Evolutionary conservation across 2,888 invertebrate species (phyloP).

Genomic region (Agelastica alni): DNA sequence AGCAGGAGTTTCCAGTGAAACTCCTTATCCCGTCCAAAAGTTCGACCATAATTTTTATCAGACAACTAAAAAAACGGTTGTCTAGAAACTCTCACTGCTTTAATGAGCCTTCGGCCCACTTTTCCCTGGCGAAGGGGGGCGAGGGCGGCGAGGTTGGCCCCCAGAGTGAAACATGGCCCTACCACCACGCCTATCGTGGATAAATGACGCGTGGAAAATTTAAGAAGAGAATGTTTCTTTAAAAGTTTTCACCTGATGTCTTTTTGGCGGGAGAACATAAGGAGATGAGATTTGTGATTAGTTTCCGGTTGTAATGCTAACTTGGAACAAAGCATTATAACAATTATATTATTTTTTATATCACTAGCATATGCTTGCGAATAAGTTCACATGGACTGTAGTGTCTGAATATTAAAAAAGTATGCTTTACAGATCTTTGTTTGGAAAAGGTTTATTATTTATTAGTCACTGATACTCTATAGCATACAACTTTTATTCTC

Average conservation of each 20-base stretch:
- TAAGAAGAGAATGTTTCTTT: conserved; percentile 8
- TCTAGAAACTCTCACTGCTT: conserved; percentile 25
- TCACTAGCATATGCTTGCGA: no score
- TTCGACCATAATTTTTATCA: conserved; percentile 24
- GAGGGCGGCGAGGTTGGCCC: background rate
- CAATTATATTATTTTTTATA: no score
- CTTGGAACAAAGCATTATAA: no score
- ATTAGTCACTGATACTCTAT: no score
- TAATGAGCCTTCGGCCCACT: conserved; percentile 13
- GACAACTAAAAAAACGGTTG: conserved; percentile 19
- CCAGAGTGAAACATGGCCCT: conserved; percentile 21
- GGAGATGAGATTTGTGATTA: background rate
- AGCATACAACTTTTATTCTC: no score
- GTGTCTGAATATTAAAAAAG: no score
- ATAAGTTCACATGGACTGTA: no score
- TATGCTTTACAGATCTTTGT: no score
- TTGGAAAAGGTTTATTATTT: no score
- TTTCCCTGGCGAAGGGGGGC: background rate
- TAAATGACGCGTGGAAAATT: conserved; percentile 22
- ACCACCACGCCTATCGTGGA: conserved; percentile 27
- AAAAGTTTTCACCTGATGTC: conserved; percentile 14
- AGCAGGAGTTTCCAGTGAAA: conserved; percentile 8
- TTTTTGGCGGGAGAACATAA: background rate
- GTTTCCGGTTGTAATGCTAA: no score
- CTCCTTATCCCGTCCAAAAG: conserved; percentile 18